Conservation (phyloP, 2,113 vertebrate genomes). For the Poicephalus gulielmi region DNA sequence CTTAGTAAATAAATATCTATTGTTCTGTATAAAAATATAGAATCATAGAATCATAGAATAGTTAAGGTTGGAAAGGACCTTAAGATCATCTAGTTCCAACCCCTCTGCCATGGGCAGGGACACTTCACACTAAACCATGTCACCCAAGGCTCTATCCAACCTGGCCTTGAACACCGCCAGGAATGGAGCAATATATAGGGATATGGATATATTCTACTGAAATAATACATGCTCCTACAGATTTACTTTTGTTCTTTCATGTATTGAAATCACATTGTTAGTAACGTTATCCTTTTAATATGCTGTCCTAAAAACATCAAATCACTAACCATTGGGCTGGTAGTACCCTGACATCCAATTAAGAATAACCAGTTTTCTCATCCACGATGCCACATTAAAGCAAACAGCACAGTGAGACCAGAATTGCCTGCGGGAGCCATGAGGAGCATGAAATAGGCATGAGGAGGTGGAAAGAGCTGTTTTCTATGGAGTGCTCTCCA, state of each 20-base stretch:
- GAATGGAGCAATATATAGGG: no score
- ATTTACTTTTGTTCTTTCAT: background rate
- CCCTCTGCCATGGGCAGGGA: no score
- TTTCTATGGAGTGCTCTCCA: background rate
- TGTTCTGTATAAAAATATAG: background rate
- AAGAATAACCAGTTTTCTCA: background rate
- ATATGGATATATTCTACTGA: background rate
- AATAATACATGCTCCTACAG: background rate
- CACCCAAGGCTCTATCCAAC: no score
- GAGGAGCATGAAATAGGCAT: background rate
- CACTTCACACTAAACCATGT: no score
- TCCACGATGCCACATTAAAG: background rate
- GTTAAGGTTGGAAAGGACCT: no score
- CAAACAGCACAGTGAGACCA: background rate
- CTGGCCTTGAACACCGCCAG: no score
- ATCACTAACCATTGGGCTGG: background rate
- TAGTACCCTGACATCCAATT: background rate
- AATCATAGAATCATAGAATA: no score
- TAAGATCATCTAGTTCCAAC: no score
- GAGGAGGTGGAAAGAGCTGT: background rate
- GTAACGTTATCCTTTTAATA: background rate
- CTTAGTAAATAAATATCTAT: background rate
- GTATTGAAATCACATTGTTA: background rate
- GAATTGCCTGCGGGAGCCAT: background rate
- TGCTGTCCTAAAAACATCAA: background rate